A percentile compares a stretch with the other conserved stretches of the same genome.
These are phyloP conservation scores for Cynocephalus volans DNA, from an alignment of 2,113 vertebrate species.

Conservation along the genomic window DNA sequence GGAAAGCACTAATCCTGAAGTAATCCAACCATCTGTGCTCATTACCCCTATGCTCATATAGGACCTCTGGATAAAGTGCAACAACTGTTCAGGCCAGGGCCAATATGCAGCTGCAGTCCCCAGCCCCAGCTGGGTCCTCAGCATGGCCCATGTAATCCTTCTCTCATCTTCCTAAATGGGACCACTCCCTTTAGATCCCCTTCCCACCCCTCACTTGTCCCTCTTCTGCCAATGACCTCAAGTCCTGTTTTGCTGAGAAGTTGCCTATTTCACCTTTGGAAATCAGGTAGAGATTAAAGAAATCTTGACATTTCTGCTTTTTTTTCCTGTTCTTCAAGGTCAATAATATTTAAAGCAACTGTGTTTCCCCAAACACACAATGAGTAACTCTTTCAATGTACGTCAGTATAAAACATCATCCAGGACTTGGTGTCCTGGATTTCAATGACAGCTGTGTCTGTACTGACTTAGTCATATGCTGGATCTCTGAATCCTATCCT, in stretches of 20 bases:
- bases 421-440: conserved; percentile 65
- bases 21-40: conserved; percentile 31
- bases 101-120: not conserved
- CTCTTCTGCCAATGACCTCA: not conserved
- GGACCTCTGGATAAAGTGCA: not conserved
- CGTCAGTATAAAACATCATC: not conserved
- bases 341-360: conserved; percentile 36
- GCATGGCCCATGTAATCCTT: not conserved
- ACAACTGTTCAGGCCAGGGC: not conserved
- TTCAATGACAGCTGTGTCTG: conserved; percentile 71
- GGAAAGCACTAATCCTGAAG: not conserved
- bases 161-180: not conserved
- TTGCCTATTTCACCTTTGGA: not conserved
- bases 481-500: conserved; percentile 43
- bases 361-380: conserved; percentile 17
- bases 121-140: not conserved
- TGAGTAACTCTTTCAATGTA: conserved; percentile 51
- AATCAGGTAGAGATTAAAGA: not conserved
- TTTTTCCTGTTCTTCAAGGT: not conserved
- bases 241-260: not conserved
- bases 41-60: not conserved
- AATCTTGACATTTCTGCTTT: conserved; percentile 64
- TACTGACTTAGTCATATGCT: conserved; percentile 54
- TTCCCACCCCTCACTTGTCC: not conserved
- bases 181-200: not conserved